Evolutionary conservation across 2,113 vertebrate genomes (phyloP).

Genomic region (Sinocyclocheilus anshuiensis): DNA sequence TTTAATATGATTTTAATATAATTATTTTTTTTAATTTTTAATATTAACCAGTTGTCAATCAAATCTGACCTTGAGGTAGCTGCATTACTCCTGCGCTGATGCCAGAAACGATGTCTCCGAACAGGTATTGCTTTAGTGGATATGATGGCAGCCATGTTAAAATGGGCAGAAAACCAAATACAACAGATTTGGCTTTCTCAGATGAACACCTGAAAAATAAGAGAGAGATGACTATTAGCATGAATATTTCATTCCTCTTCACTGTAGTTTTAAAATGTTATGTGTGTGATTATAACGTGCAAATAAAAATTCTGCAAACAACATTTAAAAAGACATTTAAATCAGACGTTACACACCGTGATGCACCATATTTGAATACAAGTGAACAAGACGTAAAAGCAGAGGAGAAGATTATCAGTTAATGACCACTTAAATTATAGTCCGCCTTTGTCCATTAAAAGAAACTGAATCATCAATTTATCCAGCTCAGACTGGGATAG

Average conservation of each 20-base stretch:
- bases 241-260: neutral
- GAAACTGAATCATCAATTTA: neutral
- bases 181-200: constrained; percentile 80
- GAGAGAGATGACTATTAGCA: constrained; percentile 2
- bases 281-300: neutral
- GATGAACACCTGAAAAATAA: constrained; percentile 83
- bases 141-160: constrained; percentile 92
- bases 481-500: neutral
- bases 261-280: too few relatives aligned
- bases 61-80: constrained; percentile 91
- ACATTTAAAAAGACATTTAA: neutral
- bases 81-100: constrained; percentile 96
- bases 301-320: neutral
- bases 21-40: neutral
- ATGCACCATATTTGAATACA: neutral
- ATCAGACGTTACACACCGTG: neutral
- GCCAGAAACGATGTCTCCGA: constrained; percentile 91
- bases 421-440: neutral
- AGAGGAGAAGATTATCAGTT: neutral
- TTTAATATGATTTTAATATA: too few relatives aligned
- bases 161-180: constrained; percentile 85
- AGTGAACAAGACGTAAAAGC: neutral
- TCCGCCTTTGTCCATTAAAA: neutral
- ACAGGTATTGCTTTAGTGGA: constrained; percentile 85
- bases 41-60: constrained; percentile 61